Evolutionary conservation across 2,797 vertebrate genomes (phyloP).

Genomic region (Pterois miles): DNA sequence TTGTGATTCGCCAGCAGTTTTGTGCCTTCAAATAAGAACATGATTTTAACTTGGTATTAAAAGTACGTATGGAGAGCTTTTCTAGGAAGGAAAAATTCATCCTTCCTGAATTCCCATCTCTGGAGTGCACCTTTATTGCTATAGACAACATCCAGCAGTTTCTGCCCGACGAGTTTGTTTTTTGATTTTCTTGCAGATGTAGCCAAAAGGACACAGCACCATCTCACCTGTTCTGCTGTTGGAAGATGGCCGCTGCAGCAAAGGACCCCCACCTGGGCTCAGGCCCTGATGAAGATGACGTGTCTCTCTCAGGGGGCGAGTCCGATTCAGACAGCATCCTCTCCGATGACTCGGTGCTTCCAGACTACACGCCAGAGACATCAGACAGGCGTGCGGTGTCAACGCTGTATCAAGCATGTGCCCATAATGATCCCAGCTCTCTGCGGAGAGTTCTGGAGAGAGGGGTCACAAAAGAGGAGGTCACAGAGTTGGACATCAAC

Average conservation of each 20-base stretch:
- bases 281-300: conserved; percentile 61
- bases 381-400: conserved; percentile 12
- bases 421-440: conserved; percentile 77
- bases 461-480: conserved; percentile 84
- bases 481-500: conserved; percentile 86
- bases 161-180: background rate
- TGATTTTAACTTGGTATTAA: conserved; percentile 9
- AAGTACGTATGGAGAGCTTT: background rate
- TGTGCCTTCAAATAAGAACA: background rate
- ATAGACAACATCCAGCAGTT: background rate
- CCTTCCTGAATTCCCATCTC: background rate
- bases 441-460: conserved; percentile 80
- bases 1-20: background rate
- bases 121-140: background rate
- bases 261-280: conserved; percentile 78
- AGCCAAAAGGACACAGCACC: conserved; percentile 7
- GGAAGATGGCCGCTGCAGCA: conserved; percentile 74
- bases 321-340: conserved; percentile 80
- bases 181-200: conserved; percentile 51
- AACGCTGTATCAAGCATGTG: conserved; percentile 85
- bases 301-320: conserved; percentile 33
- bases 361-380: conserved; percentile 58
- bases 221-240: conserved; percentile 37
- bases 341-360: conserved; percentile 85
- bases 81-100: background rate